Evolutionary conservation across 2,888 invertebrate species (phyloP).

Genomic region (Ichneumon xanthorius): DNA sequence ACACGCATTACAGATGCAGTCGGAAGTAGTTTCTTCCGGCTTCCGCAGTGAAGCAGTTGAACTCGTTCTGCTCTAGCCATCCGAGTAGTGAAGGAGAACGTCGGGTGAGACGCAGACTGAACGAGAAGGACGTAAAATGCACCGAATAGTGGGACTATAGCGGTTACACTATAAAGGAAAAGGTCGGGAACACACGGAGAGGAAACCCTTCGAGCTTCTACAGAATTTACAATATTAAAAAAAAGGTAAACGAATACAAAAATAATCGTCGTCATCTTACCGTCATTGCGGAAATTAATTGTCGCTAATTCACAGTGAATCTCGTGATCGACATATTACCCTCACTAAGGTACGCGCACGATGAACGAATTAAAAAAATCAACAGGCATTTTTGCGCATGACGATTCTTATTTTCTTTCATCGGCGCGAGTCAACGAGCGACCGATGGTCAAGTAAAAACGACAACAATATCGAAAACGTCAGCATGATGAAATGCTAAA

Average conservation of each 20-base stretch:
- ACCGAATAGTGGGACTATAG: neutral
- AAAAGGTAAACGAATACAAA: conserved; percentile 12
- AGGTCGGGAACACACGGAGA: conserved; percentile 29
- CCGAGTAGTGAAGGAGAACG: conserved; percentile 25
- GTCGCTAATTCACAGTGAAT: conserved; percentile 50
- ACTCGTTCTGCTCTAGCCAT: neutral
- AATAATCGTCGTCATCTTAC: conserved; percentile 52
- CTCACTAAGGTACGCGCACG: conserved; percentile 20
- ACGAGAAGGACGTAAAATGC: conserved; percentile 21
- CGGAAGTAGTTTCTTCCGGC: conserved; percentile 52
- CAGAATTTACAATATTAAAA: neutral
- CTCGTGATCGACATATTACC: conserved; percentile 56
- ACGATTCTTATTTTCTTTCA: conserved; percentile 12
- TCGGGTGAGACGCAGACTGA: conserved; percentile 31
- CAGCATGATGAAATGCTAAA: neutral
- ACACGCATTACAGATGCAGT: conserved; percentile 54
- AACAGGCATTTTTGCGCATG: conserved; percentile 5
- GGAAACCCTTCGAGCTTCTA: neutral
- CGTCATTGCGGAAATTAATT: conserved; percentile 59
- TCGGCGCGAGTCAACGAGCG: conserved; percentile 5
- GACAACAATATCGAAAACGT: conserved; percentile 1
- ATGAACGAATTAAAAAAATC: conserved; percentile 18
- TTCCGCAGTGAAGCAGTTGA: conserved; percentile 25
- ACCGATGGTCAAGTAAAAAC: neutral
- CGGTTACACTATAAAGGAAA: conserved; percentile 24